Base-by-base conservation (phyloP, 2,888 invertebrate genomes). In the Malthinus flaveolus region DNA sequence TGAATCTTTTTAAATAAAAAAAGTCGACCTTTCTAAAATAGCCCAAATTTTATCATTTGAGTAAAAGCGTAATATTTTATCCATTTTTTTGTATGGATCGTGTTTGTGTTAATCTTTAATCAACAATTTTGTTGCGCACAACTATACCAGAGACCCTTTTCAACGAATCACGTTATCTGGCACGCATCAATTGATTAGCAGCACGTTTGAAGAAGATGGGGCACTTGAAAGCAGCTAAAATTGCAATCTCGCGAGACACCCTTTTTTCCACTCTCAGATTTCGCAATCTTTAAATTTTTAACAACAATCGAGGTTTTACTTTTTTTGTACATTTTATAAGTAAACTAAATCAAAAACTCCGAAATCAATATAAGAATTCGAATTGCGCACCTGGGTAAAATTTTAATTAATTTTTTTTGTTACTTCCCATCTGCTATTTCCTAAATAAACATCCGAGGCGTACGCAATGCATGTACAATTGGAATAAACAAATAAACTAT, bases 141-240 rank as follows among this genome's bases (percentile, higher is more conserved):
- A 42, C 13, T 42, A 42, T 42, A 42, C 39, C 23, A 15, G 12
- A 12, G 39, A 42, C 39, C 39, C 39, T 42, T 42, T 42, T 42
- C 39, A 42, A 42, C 39, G 32, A 13, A 13, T 35, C 52, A 35
- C 45, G 45, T 52, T 52, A 44, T 46, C 52, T 31, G 32, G 36
- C 51, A 44, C 51, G 33, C 35, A 45, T 42, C 51, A 51, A 51
- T 51, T 51, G 42, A 51, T 51, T 51, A 51, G 51, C 51, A 51
- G 51, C 51, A 51, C 51, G 51, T 51, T 51, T 51, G 51, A 51
- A 51, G 44, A 45, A 34, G 51, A 51, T 45, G 39, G 50, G 39
- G 42, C 45, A 51, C 44, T 45, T 42, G 51, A 45, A 51, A 23
- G 51, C 51, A 51, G 44, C 44, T 51, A 51, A 44, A 44, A 51